Evolutionary conservation across 92 coral and sea anemone genomes (phyloP), one percentile per base, ranked within the genome.

Genomic region (Epizoanthus ramosus): DNA sequence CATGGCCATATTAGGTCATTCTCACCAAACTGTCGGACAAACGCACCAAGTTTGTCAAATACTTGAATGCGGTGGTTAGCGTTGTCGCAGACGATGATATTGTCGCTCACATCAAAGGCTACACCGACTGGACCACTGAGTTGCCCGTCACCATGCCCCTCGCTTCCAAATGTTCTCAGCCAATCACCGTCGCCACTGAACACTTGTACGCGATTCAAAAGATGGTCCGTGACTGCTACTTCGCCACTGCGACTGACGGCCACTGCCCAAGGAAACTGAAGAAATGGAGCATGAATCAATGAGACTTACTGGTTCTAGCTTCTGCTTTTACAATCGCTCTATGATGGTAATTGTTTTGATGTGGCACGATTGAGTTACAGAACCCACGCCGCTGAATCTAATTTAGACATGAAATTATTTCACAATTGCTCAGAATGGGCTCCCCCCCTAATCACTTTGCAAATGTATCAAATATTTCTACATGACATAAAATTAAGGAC

Each of bases 161-260:
- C 79, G 28, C 83, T 73, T 23, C 90, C 90, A 82, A 87, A 81
- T 39, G 75, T 75, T 52, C 90, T 82, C 66, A 19, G 83, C 70
- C 75, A 74, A 50, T 73, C 52, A 60, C 90, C 90, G 60, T 87
- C 87, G 8, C 60, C 23, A 68, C n/a, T 73, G 76, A 87, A 87
- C 22, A 87, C 43, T 33, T 87, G 90, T 53, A 87, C 83, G 18
- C 90, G 90, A 69, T 87, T 86, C 75, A 74, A 81, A 60, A 86
- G 76, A 63, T 86, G 75, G 83, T 87, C 90, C 65, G 83, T 79
- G n/a, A 87, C 90, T 17, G 90, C 90, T n/a, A 87, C 87, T 82
- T 82, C 84, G 61, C 83, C 90, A 21, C 65, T 45, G 47, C 74
- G 61, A 65, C 90, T 87, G 41, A 87, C 87, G 7, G 90, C 83